A percentile compares a stretch with the other conserved stretches of the same genome.
phyloP scores from a whole-genome alignment of 35 echinoderm and acorn worm species.

The Heliocidaris tuberculata region DNA sequence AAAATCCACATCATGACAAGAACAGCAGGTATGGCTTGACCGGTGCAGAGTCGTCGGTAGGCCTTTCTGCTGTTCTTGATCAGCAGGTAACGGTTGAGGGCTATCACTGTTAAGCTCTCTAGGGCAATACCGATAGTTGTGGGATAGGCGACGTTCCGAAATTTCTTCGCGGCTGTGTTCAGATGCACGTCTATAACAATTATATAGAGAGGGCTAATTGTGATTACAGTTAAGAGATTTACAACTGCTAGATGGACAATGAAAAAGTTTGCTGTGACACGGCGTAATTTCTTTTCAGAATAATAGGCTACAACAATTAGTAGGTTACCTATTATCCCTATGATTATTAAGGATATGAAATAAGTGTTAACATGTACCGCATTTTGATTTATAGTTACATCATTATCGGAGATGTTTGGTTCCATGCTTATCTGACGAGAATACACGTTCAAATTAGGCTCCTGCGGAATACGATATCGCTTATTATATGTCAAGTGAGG shows the following conservation, averaged over 20 bases:
- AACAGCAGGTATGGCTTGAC: not conserved
- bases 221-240: not conserved
- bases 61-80: not conserved
- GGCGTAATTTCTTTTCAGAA: not conserved
- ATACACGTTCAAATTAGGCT: too few species aligned
- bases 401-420: not conserved
- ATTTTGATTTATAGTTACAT: not conserved
- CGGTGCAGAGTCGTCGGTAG: conserved; percentile 10
- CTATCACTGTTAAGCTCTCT: conserved; percentile 7
- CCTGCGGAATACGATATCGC: too few species aligned
- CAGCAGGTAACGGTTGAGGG: conserved; percentile 29
- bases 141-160: not conserved
- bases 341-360: not conserved
- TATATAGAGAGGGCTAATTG: conserved; percentile 23
- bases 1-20: conserved; percentile 22
- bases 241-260: conserved; percentile 29
- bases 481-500: too few species aligned
- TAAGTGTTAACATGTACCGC: not conserved
- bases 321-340: not conserved
- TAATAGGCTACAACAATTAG: not conserved
- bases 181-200: not conserved
- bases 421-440: not conserved
- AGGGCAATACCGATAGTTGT: not conserved
- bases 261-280: conserved; percentile 35
- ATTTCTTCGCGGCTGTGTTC: not conserved